Evolutionary conservation across 2,888 invertebrate species (phyloP), one percentile per base, ranked within the genome.

Genomic region (Spodoptera exigua): DNA sequence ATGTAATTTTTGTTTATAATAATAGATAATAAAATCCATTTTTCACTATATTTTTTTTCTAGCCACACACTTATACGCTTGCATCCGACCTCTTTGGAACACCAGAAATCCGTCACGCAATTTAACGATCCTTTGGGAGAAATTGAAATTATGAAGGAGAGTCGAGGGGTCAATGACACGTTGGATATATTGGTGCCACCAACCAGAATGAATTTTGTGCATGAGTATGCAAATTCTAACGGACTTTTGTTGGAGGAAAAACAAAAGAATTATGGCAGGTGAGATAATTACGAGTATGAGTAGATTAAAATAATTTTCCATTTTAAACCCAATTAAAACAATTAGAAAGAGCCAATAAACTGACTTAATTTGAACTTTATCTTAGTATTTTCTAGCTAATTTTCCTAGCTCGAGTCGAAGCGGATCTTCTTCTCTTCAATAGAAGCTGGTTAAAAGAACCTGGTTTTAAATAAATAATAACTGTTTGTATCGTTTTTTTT

Each of bases 231-330:
- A 0, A 61, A 68, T 0, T 32, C 69, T 3, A 75, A 83, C 11
- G 62, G 83, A 1, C 60, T 92, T 14, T 45, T 52, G 0, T 61
- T 85, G 35, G 82, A 87, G 48, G 66, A 85, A 0, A 90, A 87
- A 56, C 59, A 80, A 3, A 61, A 59, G 4, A 74, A 90, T 59
- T 94, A 93, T 78, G 92, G 93, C 61, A 89, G 90, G 93, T 91
- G 45, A 57, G 82, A 17, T 36, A 48, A 54, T 11, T n/a, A n/a
- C n/a, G n/a, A n/a, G n/a, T n/a, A n/a, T n/a, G n/a, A 27, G 27
- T 27, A 1, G 0, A 27, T 9, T 27, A 0, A 27, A 9, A 27
- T 27, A 27, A 1, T 5, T 27, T 27, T 0, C 27, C 27, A 27
- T 9, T 27, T 9, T 9, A 0, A 7, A 9, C 27, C 27, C 27